These are phyloP conservation scores for Chunga burmeisteri DNA, from an alignment of 2,113 vertebrate genomes.

Conservation along the genomic window DNA sequence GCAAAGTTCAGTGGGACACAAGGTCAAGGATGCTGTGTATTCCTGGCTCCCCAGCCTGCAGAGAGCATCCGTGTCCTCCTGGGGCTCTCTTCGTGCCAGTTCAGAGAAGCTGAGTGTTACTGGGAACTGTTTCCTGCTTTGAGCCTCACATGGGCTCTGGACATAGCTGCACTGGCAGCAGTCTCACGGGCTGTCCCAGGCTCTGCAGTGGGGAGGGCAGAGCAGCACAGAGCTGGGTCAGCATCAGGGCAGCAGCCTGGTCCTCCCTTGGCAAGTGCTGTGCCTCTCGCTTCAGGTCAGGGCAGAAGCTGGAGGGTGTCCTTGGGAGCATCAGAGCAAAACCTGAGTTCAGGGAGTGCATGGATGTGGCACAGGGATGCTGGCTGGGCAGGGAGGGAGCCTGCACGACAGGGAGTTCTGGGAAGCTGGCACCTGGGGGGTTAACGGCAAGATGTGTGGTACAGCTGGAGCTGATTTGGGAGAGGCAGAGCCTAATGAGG, in stretches of 20 bases:
- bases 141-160: not conserved
- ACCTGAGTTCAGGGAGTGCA: rapidly evolving
- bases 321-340: not conserved
- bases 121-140: not conserved
- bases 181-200: not conserved
- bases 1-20: not conserved
- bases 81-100: not conserved
- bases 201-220: not conserved
- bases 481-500: not conserved
- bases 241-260: not conserved
- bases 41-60: not conserved
- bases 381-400: not conserved
- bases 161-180: rapidly evolving
- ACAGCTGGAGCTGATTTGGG: not conserved
- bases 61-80: not conserved
- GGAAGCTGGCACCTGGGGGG: not conserved
- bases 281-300: not conserved
- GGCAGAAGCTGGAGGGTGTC: not conserved
- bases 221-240: not conserved
- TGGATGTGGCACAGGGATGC: rapidly evolving
- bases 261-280: not conserved
- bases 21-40: not conserved
- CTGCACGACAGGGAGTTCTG: not conserved
- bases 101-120: not conserved
- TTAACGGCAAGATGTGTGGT: not conserved